Conservation (phyloP, 2,113 vertebrate species). For the Bubo scandiacus region DNA sequence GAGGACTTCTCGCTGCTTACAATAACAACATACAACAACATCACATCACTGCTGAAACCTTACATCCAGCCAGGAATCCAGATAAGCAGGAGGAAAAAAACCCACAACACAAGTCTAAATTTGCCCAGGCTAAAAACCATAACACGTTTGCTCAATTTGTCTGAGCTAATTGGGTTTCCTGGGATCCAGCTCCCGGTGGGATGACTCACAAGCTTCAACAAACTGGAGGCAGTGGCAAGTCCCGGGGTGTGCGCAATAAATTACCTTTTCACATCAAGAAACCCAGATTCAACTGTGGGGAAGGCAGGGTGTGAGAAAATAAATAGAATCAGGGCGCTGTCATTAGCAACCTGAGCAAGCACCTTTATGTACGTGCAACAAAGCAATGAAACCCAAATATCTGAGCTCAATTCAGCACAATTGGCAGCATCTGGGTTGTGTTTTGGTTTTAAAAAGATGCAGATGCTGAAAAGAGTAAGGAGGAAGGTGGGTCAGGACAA, state of each 20-base stretch:
- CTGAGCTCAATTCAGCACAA: neutral
- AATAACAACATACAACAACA: neutral
- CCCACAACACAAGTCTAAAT: neutral
- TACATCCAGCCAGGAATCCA: neutral
- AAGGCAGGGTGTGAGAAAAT: constrained; percentile 8
- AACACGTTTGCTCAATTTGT: constrained; percentile 49
- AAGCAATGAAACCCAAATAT: neutral
- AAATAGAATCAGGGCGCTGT: neutral
- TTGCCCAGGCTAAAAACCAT: constrained; percentile 14
- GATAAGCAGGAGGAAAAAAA: neutral
- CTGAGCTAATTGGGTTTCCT: constrained; percentile 63
- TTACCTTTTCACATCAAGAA: constrained; percentile 43
- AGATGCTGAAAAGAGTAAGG: neutral
- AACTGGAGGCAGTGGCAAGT: constrained; percentile 30
- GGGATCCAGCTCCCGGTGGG: constrained; percentile 18
- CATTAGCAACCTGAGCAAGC: neutral
- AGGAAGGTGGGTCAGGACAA: neutral
- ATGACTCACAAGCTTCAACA: constrained; percentile 40
- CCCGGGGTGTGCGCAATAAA: constrained; percentile 11
- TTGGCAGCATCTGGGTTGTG: neutral
- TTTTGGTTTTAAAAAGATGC: neutral
- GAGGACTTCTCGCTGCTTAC: neutral
- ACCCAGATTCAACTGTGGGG: neutral
- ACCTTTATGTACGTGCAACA: neutral
- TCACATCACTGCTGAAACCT: neutral